These are phyloP conservation scores for Cotesia congregata DNA, from an alignment of 2,888 invertebrate genomes.

Conservation along the genomic window DNA sequence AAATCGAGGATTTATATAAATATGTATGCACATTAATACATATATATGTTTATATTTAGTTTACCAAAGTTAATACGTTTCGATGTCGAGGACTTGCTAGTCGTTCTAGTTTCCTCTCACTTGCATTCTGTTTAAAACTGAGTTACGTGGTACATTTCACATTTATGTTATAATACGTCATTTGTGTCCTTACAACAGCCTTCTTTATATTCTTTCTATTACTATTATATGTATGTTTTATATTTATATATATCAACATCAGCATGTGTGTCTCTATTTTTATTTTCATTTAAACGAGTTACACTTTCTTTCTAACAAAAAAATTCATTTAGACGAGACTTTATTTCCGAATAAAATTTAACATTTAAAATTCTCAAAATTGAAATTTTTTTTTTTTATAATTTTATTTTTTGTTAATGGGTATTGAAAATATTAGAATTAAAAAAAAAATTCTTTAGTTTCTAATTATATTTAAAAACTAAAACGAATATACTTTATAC, in stretches of 20 bases:
- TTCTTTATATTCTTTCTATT: conserved; percentile 20
- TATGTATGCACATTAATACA: background rate
- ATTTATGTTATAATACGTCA: conserved; percentile 35
- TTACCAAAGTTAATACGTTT: conserved; percentile 32
- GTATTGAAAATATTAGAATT: too few relatives aligned
- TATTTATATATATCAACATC: too few relatives aligned
- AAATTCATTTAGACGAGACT: background rate
- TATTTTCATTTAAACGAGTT: background rate
- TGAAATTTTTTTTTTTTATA: too few relatives aligned
- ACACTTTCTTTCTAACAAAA: background rate
- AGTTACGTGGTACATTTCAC: conserved; percentile 38
- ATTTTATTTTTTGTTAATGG: too few relatives aligned
- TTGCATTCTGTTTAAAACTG: conserved; percentile 39
- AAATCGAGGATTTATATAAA: background rate
- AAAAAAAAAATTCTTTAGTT: too few relatives aligned
- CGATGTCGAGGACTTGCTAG: conserved; percentile 38
- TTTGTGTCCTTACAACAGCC: conserved; percentile 2
- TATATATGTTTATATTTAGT: conserved; percentile 21
- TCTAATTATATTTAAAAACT: too few relatives aligned
- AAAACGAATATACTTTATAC: too few relatives aligned
- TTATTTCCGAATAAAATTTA: background rate
- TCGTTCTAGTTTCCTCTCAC: conserved; percentile 50
- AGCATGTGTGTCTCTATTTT: background rate
- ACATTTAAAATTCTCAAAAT: too few relatives aligned
- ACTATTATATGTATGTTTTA: conserved; percentile 5